These are phyloP conservation scores for Forbesichthys papilliferus DNA, from an alignment of 2,113 vertebrate genomes.

Conservation along the genomic window DNA sequence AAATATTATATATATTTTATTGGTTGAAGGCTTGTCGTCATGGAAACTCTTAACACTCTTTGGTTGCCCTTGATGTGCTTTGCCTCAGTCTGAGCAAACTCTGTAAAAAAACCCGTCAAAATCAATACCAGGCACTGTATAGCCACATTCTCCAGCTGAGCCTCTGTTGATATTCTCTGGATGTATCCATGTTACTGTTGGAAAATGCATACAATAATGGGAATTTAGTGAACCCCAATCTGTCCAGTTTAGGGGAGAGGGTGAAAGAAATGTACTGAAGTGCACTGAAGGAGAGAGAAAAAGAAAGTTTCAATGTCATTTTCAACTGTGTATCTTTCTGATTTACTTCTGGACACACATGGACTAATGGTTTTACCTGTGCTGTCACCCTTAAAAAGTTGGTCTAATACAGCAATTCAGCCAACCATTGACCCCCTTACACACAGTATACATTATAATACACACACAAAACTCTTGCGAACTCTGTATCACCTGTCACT, in stretches of 20 bases:
- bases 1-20: background rate
- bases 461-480: no score
- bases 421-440: no score
- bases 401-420: no score
- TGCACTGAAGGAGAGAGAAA: background rate
- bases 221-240: constrained; percentile 36
- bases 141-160: background rate
- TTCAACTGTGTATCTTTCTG: constrained; percentile 39
- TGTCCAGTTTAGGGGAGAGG: constrained; percentile 20
- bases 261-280: background rate
- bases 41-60: constrained; percentile 42
- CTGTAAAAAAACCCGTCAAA: constrained; percentile 16
- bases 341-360: constrained; percentile 28
- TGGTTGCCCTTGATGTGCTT: constrained; percentile 40
- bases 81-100: constrained; percentile 41
- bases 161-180: constrained; percentile 39
- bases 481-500: no score
- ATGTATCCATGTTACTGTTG: constrained; percentile 40
- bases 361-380: constrained; percentile 27
- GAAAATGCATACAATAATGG: constrained; percentile 56
- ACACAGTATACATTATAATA: no score
- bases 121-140: constrained; percentile 32
- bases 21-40: constrained; percentile 33
- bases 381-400: constrained; percentile 14
- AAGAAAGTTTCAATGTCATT: constrained; percentile 40